phyloP scores from a whole-genome alignment of 2,888 invertebrate species.

The Pyrrhosoma nymphula region DNA sequence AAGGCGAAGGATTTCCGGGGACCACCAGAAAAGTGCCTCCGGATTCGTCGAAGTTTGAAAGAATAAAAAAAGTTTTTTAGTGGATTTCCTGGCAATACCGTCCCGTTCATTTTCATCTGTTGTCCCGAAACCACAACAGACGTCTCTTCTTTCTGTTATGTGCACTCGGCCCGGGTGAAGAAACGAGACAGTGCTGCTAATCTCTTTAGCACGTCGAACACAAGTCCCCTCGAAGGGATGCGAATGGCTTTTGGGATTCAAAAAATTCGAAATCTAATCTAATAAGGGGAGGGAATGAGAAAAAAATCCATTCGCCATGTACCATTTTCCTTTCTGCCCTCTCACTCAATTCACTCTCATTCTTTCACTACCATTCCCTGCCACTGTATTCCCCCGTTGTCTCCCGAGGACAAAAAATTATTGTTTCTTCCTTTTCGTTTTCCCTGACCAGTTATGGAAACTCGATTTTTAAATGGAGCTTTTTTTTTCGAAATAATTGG shows the following conservation, averaged over 20 bases:
- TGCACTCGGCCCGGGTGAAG: not conserved
- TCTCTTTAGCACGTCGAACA: not conserved
- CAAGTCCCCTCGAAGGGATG: not conserved
- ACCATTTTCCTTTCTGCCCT: not conserved
- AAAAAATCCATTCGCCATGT: not conserved
- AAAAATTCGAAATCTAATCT: not conserved
- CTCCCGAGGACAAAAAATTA: not conserved
- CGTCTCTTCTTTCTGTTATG: not conserved
- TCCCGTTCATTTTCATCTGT: not conserved
- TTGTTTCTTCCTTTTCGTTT: not conserved
- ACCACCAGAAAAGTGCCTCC: not conserved
- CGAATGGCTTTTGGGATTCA: not conserved
- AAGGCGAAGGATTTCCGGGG: not conserved
- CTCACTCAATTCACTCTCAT: not conserved
- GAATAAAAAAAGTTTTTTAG: not conserved
- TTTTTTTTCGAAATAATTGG: slow-evolving; percentile 25
- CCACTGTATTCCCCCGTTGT: not conserved
- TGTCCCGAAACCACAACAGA: not conserved
- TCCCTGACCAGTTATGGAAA: not conserved
- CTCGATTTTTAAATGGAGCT: not conserved
- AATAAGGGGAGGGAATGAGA: not conserved
- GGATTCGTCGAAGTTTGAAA: not conserved
- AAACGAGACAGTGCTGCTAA: not conserved
- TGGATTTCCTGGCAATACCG: not conserved
- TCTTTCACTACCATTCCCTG: not conserved